A percentile compares a stretch with the other conserved stretches of the same genome.
These are phyloP conservation scores for Chaetophractus vellerosus DNA, from an alignment of 2,797 vertebrate species.

Conservation along the genomic window DNA sequence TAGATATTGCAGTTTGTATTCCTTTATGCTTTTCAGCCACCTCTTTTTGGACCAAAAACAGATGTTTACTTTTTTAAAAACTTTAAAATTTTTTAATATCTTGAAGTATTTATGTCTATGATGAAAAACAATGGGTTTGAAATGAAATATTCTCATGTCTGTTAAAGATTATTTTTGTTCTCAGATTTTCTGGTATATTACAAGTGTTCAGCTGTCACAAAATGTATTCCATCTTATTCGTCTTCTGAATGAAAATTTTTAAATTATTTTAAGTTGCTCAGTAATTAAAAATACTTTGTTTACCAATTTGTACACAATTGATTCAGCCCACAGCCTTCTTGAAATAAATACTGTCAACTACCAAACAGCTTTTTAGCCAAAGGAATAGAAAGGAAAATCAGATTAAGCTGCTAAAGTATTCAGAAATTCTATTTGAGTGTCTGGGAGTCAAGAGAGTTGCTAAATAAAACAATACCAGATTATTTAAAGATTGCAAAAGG, in stretches of 20 bases:
- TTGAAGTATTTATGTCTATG: background rate
- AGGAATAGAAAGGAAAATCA: conserved; percentile 75
- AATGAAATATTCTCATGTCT: conserved; percentile 46
- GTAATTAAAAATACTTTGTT: conserved; percentile 82
- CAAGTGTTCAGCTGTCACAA: conserved; percentile 41
- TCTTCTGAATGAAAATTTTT: conserved; percentile 77
- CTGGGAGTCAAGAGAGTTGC: conserved; percentile 63
- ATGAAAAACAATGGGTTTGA: conserved; percentile 48
- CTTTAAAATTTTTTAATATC: conserved; percentile 54
- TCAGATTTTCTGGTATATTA: conserved; percentile 55
- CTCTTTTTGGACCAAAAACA: conserved; percentile 34
- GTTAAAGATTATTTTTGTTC: conserved; percentile 70
- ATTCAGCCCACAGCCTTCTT: conserved; percentile 70
- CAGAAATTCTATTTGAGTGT: conserved; percentile 71
- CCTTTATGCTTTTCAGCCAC: background rate
- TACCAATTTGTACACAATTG: conserved; percentile 75
- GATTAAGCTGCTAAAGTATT: conserved; percentile 77
- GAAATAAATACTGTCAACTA: conserved; percentile 79
- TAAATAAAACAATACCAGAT: conserved; percentile 22
- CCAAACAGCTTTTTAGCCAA: conserved; percentile 67
- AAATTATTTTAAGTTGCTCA: conserved; percentile 77
- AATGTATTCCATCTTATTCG: conserved; percentile 64
- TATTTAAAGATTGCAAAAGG: background rate
- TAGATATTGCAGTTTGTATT: background rate
- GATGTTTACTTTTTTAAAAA: conserved; percentile 44